A percentile compares a stretch with the other conserved stretches of the same genome.
Evolutionary conservation across 2,113 vertebrate species (phyloP).

Genomic region (Tonatia bakeri): DNA sequence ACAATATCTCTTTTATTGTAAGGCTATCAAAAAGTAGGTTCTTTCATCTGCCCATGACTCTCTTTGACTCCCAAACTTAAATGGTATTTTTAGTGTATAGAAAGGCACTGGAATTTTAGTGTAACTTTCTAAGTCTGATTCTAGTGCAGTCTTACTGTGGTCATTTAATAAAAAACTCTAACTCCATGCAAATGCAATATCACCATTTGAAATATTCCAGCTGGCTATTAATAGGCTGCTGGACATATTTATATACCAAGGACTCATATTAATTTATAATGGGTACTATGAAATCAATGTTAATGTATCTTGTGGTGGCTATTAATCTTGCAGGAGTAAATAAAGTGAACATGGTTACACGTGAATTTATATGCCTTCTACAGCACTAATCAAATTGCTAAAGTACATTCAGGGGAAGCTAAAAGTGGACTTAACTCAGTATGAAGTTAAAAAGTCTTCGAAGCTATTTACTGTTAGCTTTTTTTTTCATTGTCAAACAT

Average conservation of each 20-base stretch:
- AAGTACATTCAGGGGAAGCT: slow-evolving; percentile 21
- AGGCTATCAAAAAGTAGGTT: not conserved
- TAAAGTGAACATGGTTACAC: slow-evolving; percentile 70
- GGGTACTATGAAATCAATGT: slow-evolving; percentile 69
- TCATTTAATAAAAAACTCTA: slow-evolving; percentile 39
- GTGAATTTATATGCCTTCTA: slow-evolving; percentile 53
- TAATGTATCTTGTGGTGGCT: slow-evolving; percentile 60
- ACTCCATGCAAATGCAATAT: slow-evolving; percentile 14
- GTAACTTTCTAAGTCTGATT: slow-evolving; percentile 31
- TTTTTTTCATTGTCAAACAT: slow-evolving; percentile 25
- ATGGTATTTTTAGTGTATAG: not conserved
- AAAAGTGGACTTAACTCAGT: not conserved
- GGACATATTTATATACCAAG: slow-evolving; percentile 62
- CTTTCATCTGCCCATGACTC: not conserved
- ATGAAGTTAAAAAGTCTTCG: not conserved
- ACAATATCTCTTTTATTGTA: not conserved
- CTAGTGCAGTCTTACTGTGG: not conserved
- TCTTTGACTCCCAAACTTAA: slow-evolving; percentile 33
- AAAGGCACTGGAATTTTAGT: not conserved
- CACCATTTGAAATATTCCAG: slow-evolving; percentile 51
- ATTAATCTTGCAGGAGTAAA: slow-evolving; percentile 71
- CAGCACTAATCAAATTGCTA: slow-evolving; percentile 54
- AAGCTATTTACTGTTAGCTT: not conserved
- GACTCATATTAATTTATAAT: slow-evolving; percentile 57
- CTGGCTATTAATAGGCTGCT: slow-evolving; percentile 48